Evolutionary conservation across 2,113 vertebrate species (phyloP).

Genomic region (Gopherus flavomarginatus): DNA sequence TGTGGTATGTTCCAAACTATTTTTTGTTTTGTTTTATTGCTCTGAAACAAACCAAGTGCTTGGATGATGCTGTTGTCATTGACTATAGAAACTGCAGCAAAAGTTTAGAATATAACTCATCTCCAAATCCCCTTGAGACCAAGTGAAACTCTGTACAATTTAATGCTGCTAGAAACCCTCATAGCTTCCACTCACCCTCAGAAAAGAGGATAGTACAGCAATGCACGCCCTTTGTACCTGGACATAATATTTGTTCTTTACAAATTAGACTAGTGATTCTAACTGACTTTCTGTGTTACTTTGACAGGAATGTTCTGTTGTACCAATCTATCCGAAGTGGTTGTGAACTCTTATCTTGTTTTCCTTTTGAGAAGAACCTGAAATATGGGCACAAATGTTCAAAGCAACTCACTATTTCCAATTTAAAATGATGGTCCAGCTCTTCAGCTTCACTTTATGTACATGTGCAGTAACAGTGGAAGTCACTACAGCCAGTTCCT

Average conservation of each 20-base stretch:
- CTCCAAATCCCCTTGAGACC: background rate
- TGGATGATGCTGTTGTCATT: background rate
- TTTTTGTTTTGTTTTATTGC: constrained; percentile 13
- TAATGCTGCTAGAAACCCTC: constrained; percentile 11
- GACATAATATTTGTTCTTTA: background rate
- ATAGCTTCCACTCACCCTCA: constrained; percentile 18
- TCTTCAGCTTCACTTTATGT: background rate
- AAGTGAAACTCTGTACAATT: background rate
- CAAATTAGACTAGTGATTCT: background rate
- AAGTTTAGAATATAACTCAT: constrained; percentile 12
- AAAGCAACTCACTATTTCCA: constrained; percentile 2
- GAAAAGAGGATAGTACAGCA: background rate
- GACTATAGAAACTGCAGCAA: background rate
- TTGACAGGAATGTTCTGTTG: background rate
- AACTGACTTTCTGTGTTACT: background rate
- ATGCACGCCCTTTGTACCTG: background rate
- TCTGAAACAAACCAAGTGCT: constrained; percentile 17
- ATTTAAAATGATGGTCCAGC: background rate
- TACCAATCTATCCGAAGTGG: background rate
- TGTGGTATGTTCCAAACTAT: background rate
- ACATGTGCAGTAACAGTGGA: background rate
- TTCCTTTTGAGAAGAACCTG: background rate
- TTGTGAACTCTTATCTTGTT: background rate
- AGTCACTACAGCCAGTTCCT: background rate
- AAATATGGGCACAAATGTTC: background rate